Percentiles rank a stretch among this genome's conserved stretches.
These are phyloP conservation scores for Sepioteuthis lessoniana DNA, from an alignment of 2,888 invertebrate species.

Conservation along the genomic window DNA sequence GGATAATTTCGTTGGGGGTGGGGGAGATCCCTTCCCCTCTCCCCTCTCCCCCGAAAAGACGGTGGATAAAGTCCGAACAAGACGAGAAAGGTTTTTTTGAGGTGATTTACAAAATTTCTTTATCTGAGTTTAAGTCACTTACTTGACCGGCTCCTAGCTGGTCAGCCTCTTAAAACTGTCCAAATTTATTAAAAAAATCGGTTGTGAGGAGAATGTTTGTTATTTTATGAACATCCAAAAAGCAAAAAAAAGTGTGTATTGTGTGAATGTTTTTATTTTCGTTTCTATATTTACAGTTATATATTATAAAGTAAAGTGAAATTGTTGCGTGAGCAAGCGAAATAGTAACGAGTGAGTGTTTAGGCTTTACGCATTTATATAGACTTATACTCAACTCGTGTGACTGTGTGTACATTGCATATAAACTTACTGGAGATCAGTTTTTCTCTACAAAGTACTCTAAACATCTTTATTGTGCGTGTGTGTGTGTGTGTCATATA, in stretches of 20 bases:
- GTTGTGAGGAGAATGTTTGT: background rate
- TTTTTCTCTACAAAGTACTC: too few relatives aligned
- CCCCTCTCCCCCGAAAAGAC: background rate
- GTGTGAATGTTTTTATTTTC: background rate
- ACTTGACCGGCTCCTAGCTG: too few relatives aligned
- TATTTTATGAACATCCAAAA: background rate
- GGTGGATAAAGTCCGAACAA: background rate
- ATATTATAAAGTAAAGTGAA: background rate
- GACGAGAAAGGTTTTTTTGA: background rate
- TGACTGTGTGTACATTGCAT: too few relatives aligned
- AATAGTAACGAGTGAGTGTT: background rate
- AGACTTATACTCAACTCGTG: too few relatives aligned
- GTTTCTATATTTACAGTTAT: too few relatives aligned
- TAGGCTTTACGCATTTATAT: background rate
- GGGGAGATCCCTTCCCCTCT: too few relatives aligned
- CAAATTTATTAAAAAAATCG: constrained; percentile 17
- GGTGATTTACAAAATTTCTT: background rate
- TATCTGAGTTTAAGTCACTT: too few relatives aligned
- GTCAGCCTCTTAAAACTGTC: background rate
- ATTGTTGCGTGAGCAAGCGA: background rate
- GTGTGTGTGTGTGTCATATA: too few relatives aligned
- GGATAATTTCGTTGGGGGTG: background rate
- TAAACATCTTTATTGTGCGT: too few relatives aligned
- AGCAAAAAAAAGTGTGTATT: background rate
- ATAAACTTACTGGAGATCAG: too few relatives aligned